Conservation (phyloP, 2,113 vertebrate species). For the Mesoclemmys tuberculata region DNA sequence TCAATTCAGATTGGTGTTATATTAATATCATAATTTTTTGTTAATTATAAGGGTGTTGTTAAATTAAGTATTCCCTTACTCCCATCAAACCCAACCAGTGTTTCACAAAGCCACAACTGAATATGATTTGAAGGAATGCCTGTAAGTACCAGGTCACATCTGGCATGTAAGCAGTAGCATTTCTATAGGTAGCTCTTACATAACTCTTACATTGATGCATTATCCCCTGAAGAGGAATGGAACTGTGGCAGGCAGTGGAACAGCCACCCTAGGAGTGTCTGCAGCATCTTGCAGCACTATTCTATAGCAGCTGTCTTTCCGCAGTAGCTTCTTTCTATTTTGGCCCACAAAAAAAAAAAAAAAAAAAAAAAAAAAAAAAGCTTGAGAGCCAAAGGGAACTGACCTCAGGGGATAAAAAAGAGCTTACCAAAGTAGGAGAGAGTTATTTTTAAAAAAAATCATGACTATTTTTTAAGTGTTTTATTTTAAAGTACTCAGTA, state of each 20-base stretch:
- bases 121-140: neutral
- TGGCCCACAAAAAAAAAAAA: neutral
- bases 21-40: neutral
- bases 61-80: neutral
- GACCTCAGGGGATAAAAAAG: neutral
- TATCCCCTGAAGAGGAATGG: neutral
- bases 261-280: neutral
- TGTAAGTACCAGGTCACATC: neutral
- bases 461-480: neutral
- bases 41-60: neutral
- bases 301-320: neutral
- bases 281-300: neutral
- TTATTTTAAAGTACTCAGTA: neutral
- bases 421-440: neutral
- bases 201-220: neutral
- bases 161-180: neutral
- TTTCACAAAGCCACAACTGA: neutral
- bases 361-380: neutral
- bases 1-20: neutral
- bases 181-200: neutral
- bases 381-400: neutral
- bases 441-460: neutral
- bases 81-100: neutral
- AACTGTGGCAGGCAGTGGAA: neutral
- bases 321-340: neutral